Evolutionary conservation across 2,797 vertebrate species (phyloP).

Genomic region (Morelia viridis): DNA sequence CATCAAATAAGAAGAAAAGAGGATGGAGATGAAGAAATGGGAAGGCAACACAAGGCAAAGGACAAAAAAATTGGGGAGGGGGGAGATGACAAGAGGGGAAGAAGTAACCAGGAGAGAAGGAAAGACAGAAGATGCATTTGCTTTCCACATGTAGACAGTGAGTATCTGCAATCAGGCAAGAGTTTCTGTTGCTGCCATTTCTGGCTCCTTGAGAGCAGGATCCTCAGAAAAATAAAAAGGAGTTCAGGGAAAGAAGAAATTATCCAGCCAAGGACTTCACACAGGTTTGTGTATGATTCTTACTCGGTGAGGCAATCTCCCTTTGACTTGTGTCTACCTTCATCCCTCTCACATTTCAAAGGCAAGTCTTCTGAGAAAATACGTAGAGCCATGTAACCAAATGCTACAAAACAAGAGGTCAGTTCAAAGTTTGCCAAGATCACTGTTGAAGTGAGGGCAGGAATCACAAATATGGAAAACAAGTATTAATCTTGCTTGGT

Average conservation of each 20-base stretch:
- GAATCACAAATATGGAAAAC: neutral
- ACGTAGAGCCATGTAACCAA: neutral
- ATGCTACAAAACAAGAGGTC: neutral
- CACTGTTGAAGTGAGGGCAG: neutral
- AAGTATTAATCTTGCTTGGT: neutral
- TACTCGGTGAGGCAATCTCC: neutral
- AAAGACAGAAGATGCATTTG: neutral
- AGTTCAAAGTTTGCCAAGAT: neutral
- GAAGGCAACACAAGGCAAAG: neutral
- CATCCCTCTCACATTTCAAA: neutral
- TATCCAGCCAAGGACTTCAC: neutral
- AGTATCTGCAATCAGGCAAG: neutral
- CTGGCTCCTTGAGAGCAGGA: neutral
- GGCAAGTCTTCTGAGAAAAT: neutral
- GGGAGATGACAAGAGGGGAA: neutral
- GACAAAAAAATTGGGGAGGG: neutral
- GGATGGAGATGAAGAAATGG: no score
- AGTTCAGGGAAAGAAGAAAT: neutral
- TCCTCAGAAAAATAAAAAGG: neutral
- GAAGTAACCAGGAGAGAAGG: neutral
- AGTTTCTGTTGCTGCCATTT: neutral
- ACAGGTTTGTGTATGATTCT: neutral
- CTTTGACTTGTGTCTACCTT: neutral
- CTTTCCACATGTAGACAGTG: neutral
- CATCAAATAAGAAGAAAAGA: no score